Conservation (phyloP, 2,888 invertebrate species). For the Exocentrus adspersus region DNA sequence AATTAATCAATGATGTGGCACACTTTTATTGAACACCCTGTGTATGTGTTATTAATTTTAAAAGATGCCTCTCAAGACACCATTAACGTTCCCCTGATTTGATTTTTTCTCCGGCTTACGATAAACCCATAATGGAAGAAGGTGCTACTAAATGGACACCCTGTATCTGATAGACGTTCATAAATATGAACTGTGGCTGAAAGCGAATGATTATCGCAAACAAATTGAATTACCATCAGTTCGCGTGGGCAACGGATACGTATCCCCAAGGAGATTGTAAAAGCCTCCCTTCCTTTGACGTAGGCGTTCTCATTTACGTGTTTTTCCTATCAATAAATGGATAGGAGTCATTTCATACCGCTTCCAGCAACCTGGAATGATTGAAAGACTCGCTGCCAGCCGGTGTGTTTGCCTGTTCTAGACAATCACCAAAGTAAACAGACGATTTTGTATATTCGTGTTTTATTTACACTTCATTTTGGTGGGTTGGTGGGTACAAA, state of each 20-base stretch:
- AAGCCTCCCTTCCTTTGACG: background rate
- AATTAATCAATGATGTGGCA: too few species aligned
- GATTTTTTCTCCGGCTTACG: too few species aligned
- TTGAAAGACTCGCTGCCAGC: background rate
- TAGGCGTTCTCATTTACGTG: background rate
- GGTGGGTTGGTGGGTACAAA: too few species aligned
- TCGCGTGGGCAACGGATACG: background rate
- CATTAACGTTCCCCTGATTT: too few species aligned
- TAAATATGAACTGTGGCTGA: background rate
- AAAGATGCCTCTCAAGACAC: too few species aligned
- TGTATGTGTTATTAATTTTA: too few species aligned
- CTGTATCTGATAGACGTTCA: too few species aligned
- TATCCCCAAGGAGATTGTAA: background rate
- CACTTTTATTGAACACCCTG: too few species aligned
- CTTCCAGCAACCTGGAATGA: background rate
- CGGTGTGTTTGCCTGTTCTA: slow-evolving; percentile 10
- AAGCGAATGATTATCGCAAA: background rate
- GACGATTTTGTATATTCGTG: background rate
- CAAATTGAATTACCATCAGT: background rate
- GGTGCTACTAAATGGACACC: too few species aligned
- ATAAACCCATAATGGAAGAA: too few species aligned
- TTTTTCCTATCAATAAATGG: background rate
- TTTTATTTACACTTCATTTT: background rate
- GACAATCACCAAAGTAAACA: slow-evolving; percentile 14
- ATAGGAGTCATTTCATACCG: background rate